These are phyloP conservation scores for Parus major DNA, from an alignment of 2,113 vertebrate species.

Conservation along the genomic window DNA sequence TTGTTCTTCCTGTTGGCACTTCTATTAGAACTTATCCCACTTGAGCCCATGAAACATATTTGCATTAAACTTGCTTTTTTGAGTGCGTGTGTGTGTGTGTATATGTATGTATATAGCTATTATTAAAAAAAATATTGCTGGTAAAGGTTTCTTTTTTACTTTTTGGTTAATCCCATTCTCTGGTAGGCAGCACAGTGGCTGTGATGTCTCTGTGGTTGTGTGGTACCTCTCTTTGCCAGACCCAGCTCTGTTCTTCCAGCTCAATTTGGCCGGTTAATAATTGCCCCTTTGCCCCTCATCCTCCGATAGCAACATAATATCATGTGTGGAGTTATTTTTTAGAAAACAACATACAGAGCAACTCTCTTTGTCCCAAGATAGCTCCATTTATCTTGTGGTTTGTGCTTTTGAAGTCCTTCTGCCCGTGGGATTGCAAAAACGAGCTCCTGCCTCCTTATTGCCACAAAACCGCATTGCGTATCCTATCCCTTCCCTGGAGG, in stretches of 20 bases:
- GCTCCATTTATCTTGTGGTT: constrained; percentile 62
- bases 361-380: constrained; percentile 58
- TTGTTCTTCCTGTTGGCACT: neutral
- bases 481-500: constrained; percentile 38
- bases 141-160: neutral
- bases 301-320: constrained; percentile 44
- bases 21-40: neutral
- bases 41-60: neutral
- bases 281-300: constrained; percentile 42
- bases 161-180: constrained; percentile 36
- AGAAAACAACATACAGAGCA: neutral
- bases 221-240: constrained; percentile 21
- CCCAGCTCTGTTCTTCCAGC: constrained; percentile 17
- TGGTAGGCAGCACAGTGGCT: constrained; percentile 23
- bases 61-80: neutral
- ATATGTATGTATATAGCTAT: rapidly evolving
- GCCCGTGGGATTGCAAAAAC: constrained; percentile 26
- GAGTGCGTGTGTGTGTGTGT: neutral
- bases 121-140: neutral
- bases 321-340: constrained; percentile 48
- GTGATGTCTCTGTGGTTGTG: constrained; percentile 45
- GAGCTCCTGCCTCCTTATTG: constrained; percentile 45
- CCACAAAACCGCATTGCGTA: constrained; percentile 45
- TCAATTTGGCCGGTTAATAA: constrained; percentile 54
- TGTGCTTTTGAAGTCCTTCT: constrained; percentile 61